Evolutionary conservation across 2,888 invertebrate genomes (phyloP).

Genomic region (Volucella zonaria): DNA sequence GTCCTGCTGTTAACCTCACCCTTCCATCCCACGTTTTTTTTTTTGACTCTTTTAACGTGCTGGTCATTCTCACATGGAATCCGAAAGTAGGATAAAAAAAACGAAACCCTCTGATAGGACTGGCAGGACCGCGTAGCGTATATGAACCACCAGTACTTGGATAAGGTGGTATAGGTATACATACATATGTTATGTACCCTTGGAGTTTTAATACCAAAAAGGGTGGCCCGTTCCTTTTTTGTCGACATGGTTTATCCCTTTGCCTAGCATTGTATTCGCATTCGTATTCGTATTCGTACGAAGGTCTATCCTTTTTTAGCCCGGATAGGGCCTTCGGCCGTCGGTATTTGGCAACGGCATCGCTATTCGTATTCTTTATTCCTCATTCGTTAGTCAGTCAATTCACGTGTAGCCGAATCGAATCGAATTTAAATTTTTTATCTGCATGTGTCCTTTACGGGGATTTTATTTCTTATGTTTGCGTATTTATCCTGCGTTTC

Average conservation of each 20-base stretch:
- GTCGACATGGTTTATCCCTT: slow-evolving; percentile 61
- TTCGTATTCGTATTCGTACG: too few relatives aligned
- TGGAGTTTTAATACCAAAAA: slow-evolving; percentile 57
- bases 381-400: slow-evolving; percentile 69
- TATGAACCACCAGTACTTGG: neutral
- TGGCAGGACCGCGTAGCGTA: slow-evolving; percentile 1
- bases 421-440: slow-evolving; percentile 74
- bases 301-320: slow-evolving; percentile 36
- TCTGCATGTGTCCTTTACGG: slow-evolving; percentile 70
- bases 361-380: too few relatives aligned
- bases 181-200: slow-evolving; percentile 9
- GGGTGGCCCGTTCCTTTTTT: slow-evolving; percentile 33
- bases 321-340: slow-evolving; percentile 43
- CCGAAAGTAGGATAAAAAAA: slow-evolving; percentile 54
- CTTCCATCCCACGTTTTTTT: slow-evolving; percentile 7
- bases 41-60: slow-evolving; percentile 49
- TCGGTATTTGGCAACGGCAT: slow-evolving; percentile 14
- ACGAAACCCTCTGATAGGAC: slow-evolving; percentile 3
- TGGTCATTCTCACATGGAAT: slow-evolving; percentile 70
- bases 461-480: slow-evolving; percentile 72
- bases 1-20: slow-evolving; percentile 30
- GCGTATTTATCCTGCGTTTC: slow-evolving; percentile 71
- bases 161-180: too few relatives aligned
- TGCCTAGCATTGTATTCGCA: slow-evolving; percentile 36
- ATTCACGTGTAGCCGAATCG: slow-evolving; percentile 72